Evolutionary conservation across 2,888 invertebrate genomes (phyloP), one percentile per base, ranked within the genome.

Genomic region (Hipparchia sbordonii): DNA sequence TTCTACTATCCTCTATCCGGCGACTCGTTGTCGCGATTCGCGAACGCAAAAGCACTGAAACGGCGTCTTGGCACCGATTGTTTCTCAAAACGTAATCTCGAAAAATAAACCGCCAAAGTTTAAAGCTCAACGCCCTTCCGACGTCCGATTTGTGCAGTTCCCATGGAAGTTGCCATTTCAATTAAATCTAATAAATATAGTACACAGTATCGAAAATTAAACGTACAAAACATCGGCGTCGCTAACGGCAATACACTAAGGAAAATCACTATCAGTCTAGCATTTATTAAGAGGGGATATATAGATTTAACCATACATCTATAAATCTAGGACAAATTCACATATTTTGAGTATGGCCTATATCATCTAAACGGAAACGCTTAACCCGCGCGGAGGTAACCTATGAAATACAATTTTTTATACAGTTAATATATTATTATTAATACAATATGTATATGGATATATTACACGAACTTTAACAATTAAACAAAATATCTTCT

Each of bases 341-440:
- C 86, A 82, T 85, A 84, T 89, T 85, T 84, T 89, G 90, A 92
- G 91, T 92, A 91, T 92, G 91, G 88, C 90, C 81, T 84, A 83
- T 87, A 86, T 82, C 85, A 82, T 87, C 90, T 90, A 90, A 72
- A 88, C 81, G 82, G 87, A 89, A 91, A 91, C 89, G 84, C 90
- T 91, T 91, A 92, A 57, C 69, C 83, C 85, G 85, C 79, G 79
- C 80, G 79, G 83, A 89, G 82, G 81, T 89, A 86, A 84, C 85
- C 86, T 89, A 90, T 78, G 80, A 84, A 87, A 85, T 88, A 89
- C 81, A 84, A 60, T 54, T 76, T 84, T 85, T 88, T 89, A 86
- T 89, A 92, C 88, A 89, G 77, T 85, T 65, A 74, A 74, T 77
- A 77, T 82, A 86, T 83, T 85, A 83, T 86, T 85, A 84, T 87